Conservation (phyloP, 2,888 invertebrate genomes). For the Cremastinae sp. region DNA sequence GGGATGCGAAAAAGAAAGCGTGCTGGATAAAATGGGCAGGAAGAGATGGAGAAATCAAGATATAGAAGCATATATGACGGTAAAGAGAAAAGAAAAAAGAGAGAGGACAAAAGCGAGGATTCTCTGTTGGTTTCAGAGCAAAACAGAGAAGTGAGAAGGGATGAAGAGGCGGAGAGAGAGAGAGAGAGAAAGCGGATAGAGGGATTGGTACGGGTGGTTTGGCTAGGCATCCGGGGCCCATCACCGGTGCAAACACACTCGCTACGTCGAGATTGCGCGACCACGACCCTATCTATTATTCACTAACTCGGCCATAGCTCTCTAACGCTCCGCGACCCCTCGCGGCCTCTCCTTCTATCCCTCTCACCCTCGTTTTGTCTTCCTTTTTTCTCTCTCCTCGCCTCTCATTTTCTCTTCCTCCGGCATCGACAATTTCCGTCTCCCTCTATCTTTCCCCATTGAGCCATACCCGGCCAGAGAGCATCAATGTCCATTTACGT, state of each 20-base stretch:
- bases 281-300: slow-evolving; percentile 79
- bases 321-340: slow-evolving; percentile 34
- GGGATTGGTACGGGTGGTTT: slow-evolving; percentile 49
- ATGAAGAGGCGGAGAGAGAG: slow-evolving; percentile 35
- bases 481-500: not conserved
- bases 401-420: slow-evolving; percentile 21
- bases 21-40: slow-evolving; percentile 9
- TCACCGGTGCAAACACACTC: slow-evolving; percentile 78
- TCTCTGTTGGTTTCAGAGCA: slow-evolving; percentile 57
- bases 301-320: slow-evolving; percentile 67
- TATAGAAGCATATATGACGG: too few relatives aligned
- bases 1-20: slow-evolving; percentile 40
- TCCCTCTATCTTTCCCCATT: slow-evolving; percentile 38
- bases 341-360: slow-evolving; percentile 18
- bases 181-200: slow-evolving; percentile 36
- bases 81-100: slow-evolving; percentile 16
- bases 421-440: slow-evolving; percentile 19
- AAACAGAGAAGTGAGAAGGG: slow-evolving; percentile 35
- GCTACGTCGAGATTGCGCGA: slow-evolving; percentile 77
- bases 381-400: slow-evolving; percentile 15
- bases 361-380: slow-evolving; percentile 37
- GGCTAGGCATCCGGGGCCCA: slow-evolving; percentile 69
- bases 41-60: slow-evolving; percentile 15
- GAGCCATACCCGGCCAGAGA: slow-evolving; percentile 4
- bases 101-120: slow-evolving; percentile 22